Evolutionary conservation across 2,888 invertebrate species (phyloP).

Genomic region (Syrphus vitripennis): DNA sequence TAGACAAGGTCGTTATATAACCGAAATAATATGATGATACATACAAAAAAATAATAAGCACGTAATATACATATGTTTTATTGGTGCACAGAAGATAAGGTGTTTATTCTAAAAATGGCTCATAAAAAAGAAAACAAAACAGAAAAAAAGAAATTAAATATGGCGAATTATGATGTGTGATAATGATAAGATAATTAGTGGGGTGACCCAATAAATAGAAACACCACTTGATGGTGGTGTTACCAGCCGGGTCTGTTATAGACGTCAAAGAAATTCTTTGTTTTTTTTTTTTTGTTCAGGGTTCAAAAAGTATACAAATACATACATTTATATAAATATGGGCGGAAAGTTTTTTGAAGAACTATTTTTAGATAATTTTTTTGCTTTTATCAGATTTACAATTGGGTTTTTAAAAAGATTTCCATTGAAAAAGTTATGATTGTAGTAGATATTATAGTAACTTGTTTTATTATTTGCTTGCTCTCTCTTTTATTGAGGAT

Average conservation of each 20-base stretch:
- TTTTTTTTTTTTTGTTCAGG: background rate
- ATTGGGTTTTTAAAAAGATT: background rate
- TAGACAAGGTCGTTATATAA: slow-evolving; percentile 41
- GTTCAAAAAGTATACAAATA: background rate
- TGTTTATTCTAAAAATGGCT: slow-evolving; percentile 25
- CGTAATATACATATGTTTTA: background rate
- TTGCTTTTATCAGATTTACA: background rate
- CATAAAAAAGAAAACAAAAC: slow-evolving; percentile 1
- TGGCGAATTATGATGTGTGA: slow-evolving; percentile 33
- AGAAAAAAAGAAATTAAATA: background rate
- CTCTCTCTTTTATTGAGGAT: background rate
- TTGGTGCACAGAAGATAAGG: slow-evolving; percentile 25
- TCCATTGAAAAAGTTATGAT: background rate
- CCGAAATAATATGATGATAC: background rate
- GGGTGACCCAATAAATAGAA: slow-evolving; percentile 15
- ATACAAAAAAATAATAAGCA: background rate
- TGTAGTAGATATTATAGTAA: background rate
- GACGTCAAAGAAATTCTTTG: slow-evolving; percentile 1
- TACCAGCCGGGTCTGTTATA: background rate
- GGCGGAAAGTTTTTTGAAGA: slow-evolving; percentile 20
- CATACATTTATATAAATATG: background rate
- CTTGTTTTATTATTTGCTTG: background rate
- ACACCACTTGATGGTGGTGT: background rate
- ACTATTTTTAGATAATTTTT: slow-evolving; percentile 27
- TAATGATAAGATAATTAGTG: slow-evolving; percentile 53